A percentile compares a stretch with the other conserved stretches of the same genome.
Evolutionary conservation across 1,140 invertebrate species (phyloP).

Genomic region (Hypothenemus hampei): DNA sequence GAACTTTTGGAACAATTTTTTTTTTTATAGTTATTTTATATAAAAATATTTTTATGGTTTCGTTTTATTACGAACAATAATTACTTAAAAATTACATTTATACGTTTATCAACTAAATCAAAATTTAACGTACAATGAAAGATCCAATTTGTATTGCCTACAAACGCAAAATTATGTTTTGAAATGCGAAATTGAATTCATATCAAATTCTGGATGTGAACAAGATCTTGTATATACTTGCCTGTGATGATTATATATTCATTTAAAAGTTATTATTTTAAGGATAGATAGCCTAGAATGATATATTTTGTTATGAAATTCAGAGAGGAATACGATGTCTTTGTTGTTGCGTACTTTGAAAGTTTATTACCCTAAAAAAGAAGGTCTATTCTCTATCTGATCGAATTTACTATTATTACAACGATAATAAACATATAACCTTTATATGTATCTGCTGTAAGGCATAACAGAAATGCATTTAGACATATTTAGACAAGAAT

Average conservation of each 20-base stretch:
- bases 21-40: too few relatives aligned
- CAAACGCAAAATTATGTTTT: too few relatives aligned
- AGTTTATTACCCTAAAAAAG: slow-evolving; percentile 1
- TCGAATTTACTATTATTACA: slow-evolving; percentile 22
- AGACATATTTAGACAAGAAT: not conserved
- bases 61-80: too few relatives aligned
- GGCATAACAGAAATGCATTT: too few relatives aligned
- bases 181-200: too few relatives aligned
- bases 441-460: not conserved
- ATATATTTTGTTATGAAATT: slow-evolving; percentile 12
- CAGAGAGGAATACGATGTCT: not conserved
- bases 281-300: slow-evolving; percentile 8
- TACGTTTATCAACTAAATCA: too few relatives aligned
- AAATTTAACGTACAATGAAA: too few relatives aligned
- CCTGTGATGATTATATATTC: slow-evolving; percentile 18
- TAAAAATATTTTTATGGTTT: too few relatives aligned
- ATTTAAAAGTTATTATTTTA: slow-evolving; percentile 17
- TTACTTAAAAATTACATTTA: too few relatives aligned
- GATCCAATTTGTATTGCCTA: too few relatives aligned
- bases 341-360: not conserved
- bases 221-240: slow-evolving; percentile 13
- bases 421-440: not conserved
- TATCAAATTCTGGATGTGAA: slow-evolving; percentile 8
- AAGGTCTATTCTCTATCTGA: slow-evolving; percentile 8
- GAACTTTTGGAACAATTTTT: too few relatives aligned